phyloP scores from a whole-genome alignment of 2,797 vertebrate species.

The Enteromius fasciolatus region DNA sequence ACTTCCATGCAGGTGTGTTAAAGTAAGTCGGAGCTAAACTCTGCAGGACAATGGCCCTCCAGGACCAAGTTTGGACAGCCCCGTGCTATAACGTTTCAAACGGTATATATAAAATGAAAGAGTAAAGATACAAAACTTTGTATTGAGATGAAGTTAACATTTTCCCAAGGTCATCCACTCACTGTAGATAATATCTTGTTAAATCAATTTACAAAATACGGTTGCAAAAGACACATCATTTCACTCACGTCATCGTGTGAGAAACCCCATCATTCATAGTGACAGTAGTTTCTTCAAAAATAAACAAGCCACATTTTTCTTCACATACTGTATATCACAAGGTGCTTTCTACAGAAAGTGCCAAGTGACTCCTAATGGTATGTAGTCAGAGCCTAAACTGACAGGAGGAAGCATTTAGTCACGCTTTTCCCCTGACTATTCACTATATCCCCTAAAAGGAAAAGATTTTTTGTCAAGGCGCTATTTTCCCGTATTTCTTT shows the following conservation, averaged over 20 bases:
- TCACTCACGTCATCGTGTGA: neutral
- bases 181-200: neutral
- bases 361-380: slow-evolving; percentile 42
- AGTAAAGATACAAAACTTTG: neutral
- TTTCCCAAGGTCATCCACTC: neutral
- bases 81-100: neutral
- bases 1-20: too few relatives aligned
- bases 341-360: slow-evolving; percentile 5
- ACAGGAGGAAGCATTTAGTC: slow-evolving; percentile 63
- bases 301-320: neutral
- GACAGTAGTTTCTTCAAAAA: neutral
- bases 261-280: neutral
- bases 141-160: neutral
- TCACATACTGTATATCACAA: neutral
- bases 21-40: too few relatives aligned
- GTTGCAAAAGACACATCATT: neutral
- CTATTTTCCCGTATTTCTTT: slow-evolving; percentile 55
- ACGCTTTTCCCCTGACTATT: slow-evolving; percentile 35
- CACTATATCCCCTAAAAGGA: slow-evolving; percentile 56
- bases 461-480: slow-evolving; percentile 34
- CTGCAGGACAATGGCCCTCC: too few relatives aligned
- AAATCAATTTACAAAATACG: neutral
- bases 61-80: too few relatives aligned
- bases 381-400: slow-evolving; percentile 21
- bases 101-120: neutral